Conservation (phyloP, 1,140 invertebrate genomes). For the Drosophila nigromelanica region DNA sequence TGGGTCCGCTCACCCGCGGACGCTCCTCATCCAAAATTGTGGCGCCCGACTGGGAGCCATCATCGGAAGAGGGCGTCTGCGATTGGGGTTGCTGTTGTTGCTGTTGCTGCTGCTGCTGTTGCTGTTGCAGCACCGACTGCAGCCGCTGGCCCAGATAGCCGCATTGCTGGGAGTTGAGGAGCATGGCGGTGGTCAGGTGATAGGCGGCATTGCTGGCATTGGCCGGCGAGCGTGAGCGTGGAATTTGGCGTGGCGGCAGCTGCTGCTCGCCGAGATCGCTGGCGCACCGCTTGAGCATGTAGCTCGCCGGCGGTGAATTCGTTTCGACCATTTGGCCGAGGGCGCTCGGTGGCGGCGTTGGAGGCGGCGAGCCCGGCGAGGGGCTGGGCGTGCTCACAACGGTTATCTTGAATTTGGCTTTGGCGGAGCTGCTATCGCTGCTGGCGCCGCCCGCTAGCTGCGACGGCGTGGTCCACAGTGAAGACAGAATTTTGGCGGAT, state of each 20-base stretch:
- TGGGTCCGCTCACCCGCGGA: conserved; percentile 82
- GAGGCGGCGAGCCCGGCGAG: conserved; percentile 65
- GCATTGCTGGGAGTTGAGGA: conserved; percentile 81
- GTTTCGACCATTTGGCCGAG: conserved; percentile 74
- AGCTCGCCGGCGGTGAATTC: conserved; percentile 68
- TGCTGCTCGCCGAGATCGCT: conserved; percentile 65
- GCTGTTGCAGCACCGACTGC: conserved; percentile 69
- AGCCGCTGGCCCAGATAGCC: conserved; percentile 78
- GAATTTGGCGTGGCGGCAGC: conserved; percentile 55
- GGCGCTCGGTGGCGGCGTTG: conserved; percentile 58
- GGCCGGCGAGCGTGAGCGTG: conserved; percentile 52
- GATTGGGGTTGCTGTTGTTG: conserved; percentile 66
- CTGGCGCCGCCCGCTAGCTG: conserved; percentile 67
- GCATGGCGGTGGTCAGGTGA: conserved; percentile 81
- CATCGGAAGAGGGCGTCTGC: conserved; percentile 76
- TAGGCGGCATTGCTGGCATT: conserved; percentile 63
- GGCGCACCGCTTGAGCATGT: conserved; percentile 71
- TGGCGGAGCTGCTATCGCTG: conserved; percentile 42
- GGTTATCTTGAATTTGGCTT: conserved; percentile 80
- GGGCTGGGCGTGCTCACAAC: conserved; percentile 79
- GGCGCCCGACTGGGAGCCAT: conserved; percentile 76
- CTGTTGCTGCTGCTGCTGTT: conserved; percentile 65
- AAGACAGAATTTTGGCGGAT: conserved; percentile 81
- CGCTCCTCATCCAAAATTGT: conserved; percentile 77
- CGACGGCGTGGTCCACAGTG: conserved; percentile 81